Conservation (phyloP, 2,113 vertebrate species). For the Grammomys dolichurus region DNA sequence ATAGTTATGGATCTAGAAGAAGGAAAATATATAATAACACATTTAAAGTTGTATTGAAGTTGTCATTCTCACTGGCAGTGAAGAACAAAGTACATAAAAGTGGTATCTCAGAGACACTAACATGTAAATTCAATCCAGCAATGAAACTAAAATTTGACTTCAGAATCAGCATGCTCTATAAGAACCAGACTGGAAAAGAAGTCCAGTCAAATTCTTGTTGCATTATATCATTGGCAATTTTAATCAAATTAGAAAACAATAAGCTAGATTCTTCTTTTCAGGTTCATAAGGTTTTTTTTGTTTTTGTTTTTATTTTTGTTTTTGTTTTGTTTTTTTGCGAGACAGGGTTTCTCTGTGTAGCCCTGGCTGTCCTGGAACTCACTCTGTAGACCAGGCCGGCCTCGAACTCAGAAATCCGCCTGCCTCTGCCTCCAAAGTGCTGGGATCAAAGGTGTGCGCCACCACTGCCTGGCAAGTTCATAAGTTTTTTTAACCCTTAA, state of each 20-base stretch:
- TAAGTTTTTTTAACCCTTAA: slow-evolving; percentile 35
- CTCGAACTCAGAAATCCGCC: too few relatives aligned
- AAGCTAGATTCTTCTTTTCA: background rate
- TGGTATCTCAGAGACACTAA: background rate
- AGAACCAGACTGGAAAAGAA: background rate
- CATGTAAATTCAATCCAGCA: background rate
- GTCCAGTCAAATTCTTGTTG: background rate
- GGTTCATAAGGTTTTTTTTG: background rate
- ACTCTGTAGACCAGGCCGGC: too few relatives aligned
- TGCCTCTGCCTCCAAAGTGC: too few relatives aligned
- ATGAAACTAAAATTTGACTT: slow-evolving; percentile 12
- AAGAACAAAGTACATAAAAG: slow-evolving; percentile 36
- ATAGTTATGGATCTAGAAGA: background rate
- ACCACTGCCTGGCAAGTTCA: too few relatives aligned
- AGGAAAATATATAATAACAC: background rate
- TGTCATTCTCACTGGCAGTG: slow-evolving; percentile 1
- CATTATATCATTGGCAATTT: slow-evolving; percentile 35
- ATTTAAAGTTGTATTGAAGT: background rate
- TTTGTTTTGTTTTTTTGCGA: too few relatives aligned
- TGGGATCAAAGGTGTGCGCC: too few relatives aligned
- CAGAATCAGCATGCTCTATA: slow-evolving; percentile 40
- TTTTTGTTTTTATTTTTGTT: too few relatives aligned
- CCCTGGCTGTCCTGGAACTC: too few relatives aligned
- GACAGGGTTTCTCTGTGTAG: too few relatives aligned
- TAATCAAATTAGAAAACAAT: background rate